Conservation (phyloP, 2,797 vertebrate genomes). For the Dendrocincla fuliginosa region DNA sequence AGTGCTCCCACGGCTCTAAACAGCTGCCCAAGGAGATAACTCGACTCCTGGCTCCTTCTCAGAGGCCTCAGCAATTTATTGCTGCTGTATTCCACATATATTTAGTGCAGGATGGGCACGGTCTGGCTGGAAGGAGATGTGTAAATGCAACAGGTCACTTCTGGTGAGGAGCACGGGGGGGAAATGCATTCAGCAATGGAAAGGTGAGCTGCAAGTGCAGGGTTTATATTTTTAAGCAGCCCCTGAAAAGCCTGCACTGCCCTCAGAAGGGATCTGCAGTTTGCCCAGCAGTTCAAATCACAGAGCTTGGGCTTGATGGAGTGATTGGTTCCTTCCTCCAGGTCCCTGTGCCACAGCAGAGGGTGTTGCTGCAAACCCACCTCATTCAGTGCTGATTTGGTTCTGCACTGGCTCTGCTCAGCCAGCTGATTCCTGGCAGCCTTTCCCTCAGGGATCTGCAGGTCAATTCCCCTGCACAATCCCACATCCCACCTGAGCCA, state of each 20-base stretch:
- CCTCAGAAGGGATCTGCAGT: not conserved
- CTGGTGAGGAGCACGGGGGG: rapidly evolving
- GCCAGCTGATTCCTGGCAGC: rapidly evolving
- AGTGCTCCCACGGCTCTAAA: not conserved
- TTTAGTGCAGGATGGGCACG: rapidly evolving
- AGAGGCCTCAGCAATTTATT: rapidly evolving
- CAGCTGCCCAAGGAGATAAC: not conserved
- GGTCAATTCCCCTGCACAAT: not conserved
- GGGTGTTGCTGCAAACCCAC: rapidly evolving
- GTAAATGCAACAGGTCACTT: rapidly evolving
- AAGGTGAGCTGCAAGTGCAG: not conserved
- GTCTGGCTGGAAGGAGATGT: rapidly evolving
- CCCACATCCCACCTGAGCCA: not conserved
- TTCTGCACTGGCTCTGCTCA: not conserved
- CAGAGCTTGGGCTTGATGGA: rapidly evolving
- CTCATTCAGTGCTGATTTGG: rapidly evolving
- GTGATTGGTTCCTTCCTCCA: rapidly evolving
- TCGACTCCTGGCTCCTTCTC: not conserved
- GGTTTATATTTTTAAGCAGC: not conserved
- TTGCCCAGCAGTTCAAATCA: rapidly evolving
- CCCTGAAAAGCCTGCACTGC: not conserved
- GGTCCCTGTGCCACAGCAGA: not conserved
- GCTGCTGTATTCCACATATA: rapidly evolving
- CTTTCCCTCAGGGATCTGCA: rapidly evolving
- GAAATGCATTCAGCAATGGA: rapidly evolving